A percentile compares a stretch with the other conserved stretches of the same genome.
These are phyloP conservation scores for Alosa sapidissima DNA, from an alignment of 2,797 vertebrate species.

Conservation along the genomic window DNA sequence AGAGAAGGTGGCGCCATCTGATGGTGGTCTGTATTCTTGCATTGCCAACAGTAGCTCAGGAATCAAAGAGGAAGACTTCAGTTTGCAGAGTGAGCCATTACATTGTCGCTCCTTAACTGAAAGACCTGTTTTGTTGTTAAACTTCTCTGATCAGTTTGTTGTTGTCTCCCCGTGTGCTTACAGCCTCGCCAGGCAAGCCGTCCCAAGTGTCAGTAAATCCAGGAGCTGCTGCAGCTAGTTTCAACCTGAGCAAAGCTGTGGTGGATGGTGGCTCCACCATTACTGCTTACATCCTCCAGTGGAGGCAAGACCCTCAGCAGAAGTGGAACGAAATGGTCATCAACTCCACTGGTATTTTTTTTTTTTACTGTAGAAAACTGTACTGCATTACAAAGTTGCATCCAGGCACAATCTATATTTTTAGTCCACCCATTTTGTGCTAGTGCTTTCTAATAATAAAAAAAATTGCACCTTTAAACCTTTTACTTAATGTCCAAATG, in stretches of 20 bases:
- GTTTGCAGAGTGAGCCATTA: slow-evolving; percentile 68
- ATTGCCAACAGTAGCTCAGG: slow-evolving; percentile 64
- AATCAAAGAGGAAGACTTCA: slow-evolving; percentile 67
- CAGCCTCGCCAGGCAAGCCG: slow-evolving; percentile 71
- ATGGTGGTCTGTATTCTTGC: slow-evolving; percentile 78
- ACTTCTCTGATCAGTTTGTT: neutral
- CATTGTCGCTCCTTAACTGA: no score
- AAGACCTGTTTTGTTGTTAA: neutral
- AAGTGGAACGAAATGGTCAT: slow-evolving; percentile 59
- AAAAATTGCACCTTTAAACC: no score
- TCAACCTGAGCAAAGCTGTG: slow-evolving; percentile 56
- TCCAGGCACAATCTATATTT: no score
- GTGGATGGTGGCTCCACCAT: slow-evolving; percentile 68
- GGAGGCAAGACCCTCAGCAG: slow-evolving; percentile 56
- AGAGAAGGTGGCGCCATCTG: slow-evolving; percentile 66
- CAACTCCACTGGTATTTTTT: slow-evolving; percentile 58
- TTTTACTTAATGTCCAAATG: no score
- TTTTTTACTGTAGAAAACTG: neutral
- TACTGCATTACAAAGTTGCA: neutral
- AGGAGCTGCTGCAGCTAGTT: slow-evolving; percentile 58
- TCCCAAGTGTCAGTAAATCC: slow-evolving; percentile 47
- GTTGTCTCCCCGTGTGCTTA: neutral
- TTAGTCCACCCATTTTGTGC: no score
- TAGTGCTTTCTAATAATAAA: no score
- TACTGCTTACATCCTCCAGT: slow-evolving; percentile 67